These are phyloP conservation scores for Rhinella marina DNA, from an alignment of 2,797 vertebrate species.

Conservation along the genomic window DNA sequence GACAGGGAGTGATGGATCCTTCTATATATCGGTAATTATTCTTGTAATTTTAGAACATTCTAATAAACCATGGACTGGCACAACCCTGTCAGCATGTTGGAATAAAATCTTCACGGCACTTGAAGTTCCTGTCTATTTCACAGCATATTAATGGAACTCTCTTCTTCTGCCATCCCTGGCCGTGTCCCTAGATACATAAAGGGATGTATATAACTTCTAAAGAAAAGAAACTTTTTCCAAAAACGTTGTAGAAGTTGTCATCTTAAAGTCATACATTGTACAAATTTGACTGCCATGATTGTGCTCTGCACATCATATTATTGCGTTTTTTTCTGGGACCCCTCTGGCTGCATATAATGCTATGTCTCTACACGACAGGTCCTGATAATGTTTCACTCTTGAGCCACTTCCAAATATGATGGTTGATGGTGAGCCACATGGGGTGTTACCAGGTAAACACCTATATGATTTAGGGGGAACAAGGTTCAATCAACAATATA, in stretches of 20 bases:
- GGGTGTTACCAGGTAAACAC: background rate
- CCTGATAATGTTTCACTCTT: background rate
- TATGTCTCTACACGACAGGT: background rate
- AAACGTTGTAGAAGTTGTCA: too few species aligned
- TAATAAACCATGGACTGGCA: slow-evolving; percentile 20
- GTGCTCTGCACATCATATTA: too few species aligned
- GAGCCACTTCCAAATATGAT: background rate
- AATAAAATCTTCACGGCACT: slow-evolving; percentile 28
- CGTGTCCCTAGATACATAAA: background rate
- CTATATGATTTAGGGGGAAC: background rate
- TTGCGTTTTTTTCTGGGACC: too few species aligned
- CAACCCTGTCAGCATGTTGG: slow-evolving; percentile 24
- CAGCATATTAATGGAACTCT: background rate
- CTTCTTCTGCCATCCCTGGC: background rate
- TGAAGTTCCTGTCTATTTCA: background rate
- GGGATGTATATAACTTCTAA: background rate
- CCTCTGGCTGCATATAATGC: background rate
- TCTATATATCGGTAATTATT: slow-evolving; percentile 12
- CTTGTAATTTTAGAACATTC: slow-evolving; percentile 41
- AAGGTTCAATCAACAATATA: too few species aligned
- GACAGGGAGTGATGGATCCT: slow-evolving; percentile 38
- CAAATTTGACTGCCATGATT: too few species aligned
- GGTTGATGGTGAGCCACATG: background rate
- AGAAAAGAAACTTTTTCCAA: background rate
- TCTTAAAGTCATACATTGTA: too few species aligned